Evolutionary conservation across 2,888 invertebrate species (phyloP), one percentile per base, ranked within the genome.

Genomic region (Epinotia bilunana): DNA sequence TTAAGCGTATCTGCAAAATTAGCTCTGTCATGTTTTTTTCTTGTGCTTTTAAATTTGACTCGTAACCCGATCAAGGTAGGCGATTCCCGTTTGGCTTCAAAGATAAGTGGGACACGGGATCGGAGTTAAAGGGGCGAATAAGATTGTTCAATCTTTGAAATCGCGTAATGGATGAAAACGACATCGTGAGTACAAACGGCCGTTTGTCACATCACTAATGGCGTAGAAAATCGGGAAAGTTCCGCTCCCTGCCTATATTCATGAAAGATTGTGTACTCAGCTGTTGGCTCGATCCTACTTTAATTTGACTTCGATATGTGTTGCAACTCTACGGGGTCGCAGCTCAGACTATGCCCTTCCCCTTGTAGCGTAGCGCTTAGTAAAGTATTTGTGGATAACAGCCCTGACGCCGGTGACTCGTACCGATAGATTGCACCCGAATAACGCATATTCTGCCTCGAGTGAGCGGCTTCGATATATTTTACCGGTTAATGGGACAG

Each of bases 191-290:
- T 90, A 90, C 88, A 89, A 90, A 88, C 87, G 88, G 83, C 88
- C 89, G 90, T 91, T 91, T 90, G 90, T 91, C 92, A 91, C 89
- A 87, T 87, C 86, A 88, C 89, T 91, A 92, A 92, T 91, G 91
- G 91, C 81, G 86, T 83, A 87, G 90, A 90, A 92, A 92, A 92
- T 91, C 91, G 89, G 84, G 82, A 87, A 86, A 88, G 85, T 88
- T 87, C 87, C 89, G 87, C 86, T 87, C 87, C 86, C 53, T 53
- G 53, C 53, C 53, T 53, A 53, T 53, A 53, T 53, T 53, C 53
- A n/a, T n/a, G 53, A 53, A 53, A 53, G 6, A 53, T 6, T 53
- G n/a, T n/a, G 53, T 53, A n/a, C 53, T 53, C 53, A n/a, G 53
- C n/a, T 53, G 6, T 53, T n/a, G n/a, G n/a, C 53, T 53, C n/a